Conservation (phyloP, 2,888 invertebrate species). For the Calephelis perditalis region DNA sequence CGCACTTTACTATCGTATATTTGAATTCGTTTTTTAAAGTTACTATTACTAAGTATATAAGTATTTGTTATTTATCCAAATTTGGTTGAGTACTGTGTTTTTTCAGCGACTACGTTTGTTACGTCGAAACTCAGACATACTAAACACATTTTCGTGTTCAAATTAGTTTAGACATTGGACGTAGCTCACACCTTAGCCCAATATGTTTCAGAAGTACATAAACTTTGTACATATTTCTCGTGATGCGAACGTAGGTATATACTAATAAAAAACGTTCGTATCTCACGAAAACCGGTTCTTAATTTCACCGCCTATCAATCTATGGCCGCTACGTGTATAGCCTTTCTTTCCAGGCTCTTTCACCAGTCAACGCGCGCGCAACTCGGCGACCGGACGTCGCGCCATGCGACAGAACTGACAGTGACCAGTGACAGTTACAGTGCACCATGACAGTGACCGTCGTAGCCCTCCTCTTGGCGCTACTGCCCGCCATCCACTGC, state of each 20-base stretch:
- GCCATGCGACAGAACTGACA: conserved; percentile 46
- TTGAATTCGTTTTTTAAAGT: no score
- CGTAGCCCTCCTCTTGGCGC: conserved; percentile 40
- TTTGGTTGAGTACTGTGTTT: no score
- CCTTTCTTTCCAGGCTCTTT: conserved; percentile 50
- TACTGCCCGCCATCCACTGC: conserved; percentile 43
- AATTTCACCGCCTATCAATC: conserved; percentile 23
- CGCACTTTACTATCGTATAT: no score
- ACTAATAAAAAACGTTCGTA: conserved; percentile 10
- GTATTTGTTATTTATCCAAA: no score
- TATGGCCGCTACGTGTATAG: conserved; percentile 19
- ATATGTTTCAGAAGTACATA: neutral
- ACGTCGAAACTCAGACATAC: no score
- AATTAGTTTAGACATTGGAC: no score
- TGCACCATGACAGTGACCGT: conserved; percentile 51
- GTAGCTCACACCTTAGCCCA: neutral
- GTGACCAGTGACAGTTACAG: conserved; percentile 34
- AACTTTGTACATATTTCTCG: neutral
- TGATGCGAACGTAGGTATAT: conserved; percentile 5
- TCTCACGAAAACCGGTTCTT: conserved; percentile 18
- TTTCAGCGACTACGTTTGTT: no score
- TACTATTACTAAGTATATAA: no score
- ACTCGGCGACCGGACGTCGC: conserved; percentile 49
- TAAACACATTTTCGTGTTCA: no score
- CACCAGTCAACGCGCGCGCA: conserved; percentile 47